phyloP scores from a whole-genome alignment of 2,113 vertebrate species.

The Silurus glanis region DNA sequence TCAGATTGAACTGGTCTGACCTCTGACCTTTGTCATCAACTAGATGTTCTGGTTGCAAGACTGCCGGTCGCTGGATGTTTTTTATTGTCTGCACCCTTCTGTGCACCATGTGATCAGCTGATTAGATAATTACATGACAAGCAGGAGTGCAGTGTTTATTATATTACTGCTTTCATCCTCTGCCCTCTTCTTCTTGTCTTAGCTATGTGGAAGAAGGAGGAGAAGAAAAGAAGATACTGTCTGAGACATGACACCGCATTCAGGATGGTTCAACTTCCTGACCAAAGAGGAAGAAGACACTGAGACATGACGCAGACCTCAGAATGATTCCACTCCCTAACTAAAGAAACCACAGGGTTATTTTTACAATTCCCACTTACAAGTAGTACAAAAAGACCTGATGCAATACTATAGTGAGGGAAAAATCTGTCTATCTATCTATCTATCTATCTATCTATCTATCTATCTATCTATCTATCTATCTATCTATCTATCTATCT shows the following conservation, averaged over 20 bases:
- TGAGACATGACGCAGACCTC: not conserved
- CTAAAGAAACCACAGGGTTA: not conserved
- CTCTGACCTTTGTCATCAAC: not conserved
- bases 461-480: not conserved
- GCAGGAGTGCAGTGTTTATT: too few species aligned
- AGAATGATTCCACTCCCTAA: not conserved
- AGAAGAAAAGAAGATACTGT: not conserved
- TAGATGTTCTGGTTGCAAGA: not conserved
- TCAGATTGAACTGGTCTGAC: not conserved
- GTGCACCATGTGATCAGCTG: not conserved
- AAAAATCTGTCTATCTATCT: not conserved
- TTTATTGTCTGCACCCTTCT: not conserved
- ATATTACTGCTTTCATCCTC: not conserved
- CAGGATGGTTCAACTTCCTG: not conserved
- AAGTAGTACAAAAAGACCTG: not conserved
- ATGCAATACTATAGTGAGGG: not conserved
- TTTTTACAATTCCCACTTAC: not conserved
- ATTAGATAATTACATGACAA: not conserved
- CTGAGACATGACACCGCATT: not conserved
- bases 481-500: too few species aligned
- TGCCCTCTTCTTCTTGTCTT: not conserved
- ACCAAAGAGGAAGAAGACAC: not conserved
- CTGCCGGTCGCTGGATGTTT: not conserved
- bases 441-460: not conserved
- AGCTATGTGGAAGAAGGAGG: not conserved